Evolutionary conservation across 2,113 vertebrate species (phyloP).

Genomic region (Anoplopoma fimbria): DNA sequence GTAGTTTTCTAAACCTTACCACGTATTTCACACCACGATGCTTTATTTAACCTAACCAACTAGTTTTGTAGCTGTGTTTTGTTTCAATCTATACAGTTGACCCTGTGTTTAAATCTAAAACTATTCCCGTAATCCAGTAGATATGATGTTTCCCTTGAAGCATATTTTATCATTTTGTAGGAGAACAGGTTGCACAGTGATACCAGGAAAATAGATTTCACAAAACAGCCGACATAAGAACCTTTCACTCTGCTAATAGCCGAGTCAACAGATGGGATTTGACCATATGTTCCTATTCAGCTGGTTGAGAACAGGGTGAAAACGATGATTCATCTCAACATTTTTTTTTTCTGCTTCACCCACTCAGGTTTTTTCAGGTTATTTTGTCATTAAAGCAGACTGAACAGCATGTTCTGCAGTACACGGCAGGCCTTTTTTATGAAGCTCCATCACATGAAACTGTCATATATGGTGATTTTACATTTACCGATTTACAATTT

Average conservation of each 20-base stretch:
- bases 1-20: no score
- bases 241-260: constrained; percentile 5
- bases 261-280: not conserved
- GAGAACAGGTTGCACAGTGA: not conserved
- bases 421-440: no score
- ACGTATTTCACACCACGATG: no score
- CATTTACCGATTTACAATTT: not conserved
- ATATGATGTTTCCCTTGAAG: no score
- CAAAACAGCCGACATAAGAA: not conserved
- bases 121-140: no score
- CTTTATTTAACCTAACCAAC: no score
- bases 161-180: not conserved
- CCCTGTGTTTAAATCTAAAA: not conserved
- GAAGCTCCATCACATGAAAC: no score
- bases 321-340: not conserved
- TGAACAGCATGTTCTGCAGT: no score
- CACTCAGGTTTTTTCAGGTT: not conserved
- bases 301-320: not conserved
- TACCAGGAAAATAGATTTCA: not conserved
- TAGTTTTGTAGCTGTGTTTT: no score
- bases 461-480: not conserved
- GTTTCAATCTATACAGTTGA: not conserved
- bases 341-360: not conserved
- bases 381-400: not conserved
- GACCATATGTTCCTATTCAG: not conserved